These are phyloP conservation scores for Pollenia amentaria DNA, from an alignment of 2,888 invertebrate species.

Conservation along the genomic window DNA sequence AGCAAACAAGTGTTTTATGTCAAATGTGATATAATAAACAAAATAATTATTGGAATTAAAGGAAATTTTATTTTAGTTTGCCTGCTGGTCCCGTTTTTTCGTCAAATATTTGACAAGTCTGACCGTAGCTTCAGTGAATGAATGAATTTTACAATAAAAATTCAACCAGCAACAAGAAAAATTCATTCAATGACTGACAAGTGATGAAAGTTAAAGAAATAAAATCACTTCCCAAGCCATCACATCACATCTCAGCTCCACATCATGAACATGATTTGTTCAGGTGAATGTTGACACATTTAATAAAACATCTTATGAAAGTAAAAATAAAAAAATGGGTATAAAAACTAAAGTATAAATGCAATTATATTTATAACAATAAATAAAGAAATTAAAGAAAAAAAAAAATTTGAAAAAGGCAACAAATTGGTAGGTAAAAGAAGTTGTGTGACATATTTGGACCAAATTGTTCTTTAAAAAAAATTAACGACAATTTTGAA, in stretches of 20 bases:
- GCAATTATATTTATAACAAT: conserved; percentile 55
- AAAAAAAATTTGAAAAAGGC: conserved; percentile 2
- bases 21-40: no score
- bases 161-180: neutral
- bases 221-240: conserved; percentile 49
- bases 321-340: conserved; percentile 23
- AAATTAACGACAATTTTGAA: conserved; percentile 23
- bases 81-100: no score
- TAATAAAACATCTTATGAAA: conserved; percentile 59
- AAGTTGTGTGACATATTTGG: conserved; percentile 63
- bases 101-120: no score
- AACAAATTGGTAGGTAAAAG: conserved; percentile 28
- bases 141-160: conserved; percentile 12
- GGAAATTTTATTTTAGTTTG: no score
- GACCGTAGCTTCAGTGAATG: no score
- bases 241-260: conserved; percentile 31
- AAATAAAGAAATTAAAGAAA: no score
- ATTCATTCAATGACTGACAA: conserved; percentile 51
- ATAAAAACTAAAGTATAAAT: conserved; percentile 47
- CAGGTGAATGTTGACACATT: conserved; percentile 72
- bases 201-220: conserved; percentile 67
- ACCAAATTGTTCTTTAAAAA: conserved; percentile 43
- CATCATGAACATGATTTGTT: conserved; percentile 60
- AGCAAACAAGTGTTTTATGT: no score
- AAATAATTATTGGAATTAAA: no score